Evolutionary conservation across 2,113 vertebrate species (phyloP), one percentile per base, ranked within the genome.

Genomic region (Diadophis punctatus): DNA sequence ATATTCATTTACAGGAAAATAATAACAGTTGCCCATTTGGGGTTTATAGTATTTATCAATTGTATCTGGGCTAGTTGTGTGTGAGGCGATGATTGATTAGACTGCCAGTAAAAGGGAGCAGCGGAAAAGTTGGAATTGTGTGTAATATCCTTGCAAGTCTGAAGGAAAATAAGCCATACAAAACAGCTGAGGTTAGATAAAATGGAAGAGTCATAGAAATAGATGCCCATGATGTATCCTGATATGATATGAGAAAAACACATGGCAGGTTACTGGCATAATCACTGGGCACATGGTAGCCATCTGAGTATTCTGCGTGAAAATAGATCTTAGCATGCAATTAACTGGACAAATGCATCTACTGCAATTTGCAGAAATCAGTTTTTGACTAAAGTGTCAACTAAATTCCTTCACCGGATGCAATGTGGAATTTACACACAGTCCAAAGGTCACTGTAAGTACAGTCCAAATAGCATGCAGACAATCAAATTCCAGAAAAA

Each of bases 1-100:
- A 25, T 74, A 93, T 90, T 94, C 90, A 86, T 92, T 55, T 94
- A 39, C n/a, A 90, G 92, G 68, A 87, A 90, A 89, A 84, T 91
- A 92, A 86, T 91, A 91, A 86, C 88, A 88, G 91, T 93, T 53
- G 11, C 25, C 0, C 11, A 49, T 27, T 92, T 88, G 22, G 9
- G 51, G 30, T 53, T 88, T 88, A 23, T 25, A 22, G 14, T 86
- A 86, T 86, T 93, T 91, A 87, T 63, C 46, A 7, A 46, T 10
- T 3, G 43, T 91, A 56, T 86, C 93, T 95, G 94, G 91, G 90
- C 93, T 93, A 89, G 0, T 74, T 92, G 25, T 91, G 92, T 88
- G 49, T 16, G n/a, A 63, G 90, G 74, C 51, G 51, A 87, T 84
- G 92, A 48, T 27, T 55, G 84, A 93, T 84, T 88, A 91, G 91